Evolutionary conservation across 1,140 invertebrate species (phyloP), one percentile per base, ranked within the genome.

Genomic region (Trissolcus basalis): DNA sequence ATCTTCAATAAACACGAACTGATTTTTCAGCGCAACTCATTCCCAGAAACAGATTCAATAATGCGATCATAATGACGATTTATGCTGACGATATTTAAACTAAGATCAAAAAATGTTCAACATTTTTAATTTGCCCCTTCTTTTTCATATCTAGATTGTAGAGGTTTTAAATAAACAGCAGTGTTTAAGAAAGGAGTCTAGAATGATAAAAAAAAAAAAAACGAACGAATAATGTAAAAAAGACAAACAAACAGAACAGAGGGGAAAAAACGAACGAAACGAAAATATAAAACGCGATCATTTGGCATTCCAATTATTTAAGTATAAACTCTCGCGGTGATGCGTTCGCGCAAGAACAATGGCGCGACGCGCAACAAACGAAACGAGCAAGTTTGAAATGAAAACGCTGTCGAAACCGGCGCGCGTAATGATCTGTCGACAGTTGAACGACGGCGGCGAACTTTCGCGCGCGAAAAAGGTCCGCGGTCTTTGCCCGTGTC

Each of bases 361-460:
- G 19, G 19, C 19, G 68, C 58, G 43, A 12, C 36, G 45, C 53
- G 58, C 50, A 71, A 71, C 63, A 63, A 44, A 56, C 58, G 63
- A 71, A 56, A 71, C 58, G 63, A 71, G 44, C 54, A 53, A 58
- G n/a, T 71, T 71, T 61, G 54, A 71, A 71, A 71, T 50, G 68
- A 71, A 61, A 61, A 19, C 51, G 68, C 51, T 71, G 68, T 71
- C 67, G 67, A 70, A 70, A 70, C 67, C 50, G 45, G 56, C 55
- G 19, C 19, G 19, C 19, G 58, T 70, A 70, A 70, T 70, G 67
- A 70, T 70, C 67, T 61, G 67, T 61, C 58, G 67, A 70, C 67
- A 35, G 51, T 39, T 60, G 67, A 60, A 63, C 68, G 59, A 44
- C 58, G 58, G 51, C 58, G 50, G 59, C 53, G 49, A 63, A 63